A percentile compares a stretch with the other conserved stretches of the same genome.
Conservation (phyloP, 2,888 invertebrate genomes). For the Lumbricus terrestris region DNA sequence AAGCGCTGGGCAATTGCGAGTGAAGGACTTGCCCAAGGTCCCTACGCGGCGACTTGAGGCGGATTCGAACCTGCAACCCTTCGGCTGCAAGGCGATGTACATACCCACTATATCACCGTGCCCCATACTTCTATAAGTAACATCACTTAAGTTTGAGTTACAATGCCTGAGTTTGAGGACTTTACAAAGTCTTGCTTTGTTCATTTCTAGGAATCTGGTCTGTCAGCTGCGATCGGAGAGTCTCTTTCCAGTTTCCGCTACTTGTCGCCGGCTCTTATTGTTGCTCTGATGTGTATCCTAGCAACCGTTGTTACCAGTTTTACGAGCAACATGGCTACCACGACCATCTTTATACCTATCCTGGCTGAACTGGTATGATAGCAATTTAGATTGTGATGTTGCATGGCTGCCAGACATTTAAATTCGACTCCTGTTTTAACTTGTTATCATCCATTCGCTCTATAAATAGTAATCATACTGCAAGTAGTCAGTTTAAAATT, state of each 20-base stretch:
- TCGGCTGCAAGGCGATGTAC: too few relatives aligned
- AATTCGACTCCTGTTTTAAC: background rate
- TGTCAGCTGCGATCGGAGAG: conserved; percentile 49
- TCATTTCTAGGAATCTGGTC: conserved; percentile 46
- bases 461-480: too few relatives aligned
- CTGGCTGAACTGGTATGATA: conserved; percentile 45
- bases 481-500: too few relatives aligned
- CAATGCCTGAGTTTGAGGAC: background rate
- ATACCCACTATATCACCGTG: too few relatives aligned
- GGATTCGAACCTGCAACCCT: too few relatives aligned
- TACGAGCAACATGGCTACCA: conserved; percentile 54
- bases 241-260: conserved; percentile 43
- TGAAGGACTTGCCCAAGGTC: too few relatives aligned
- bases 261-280: conserved; percentile 48
- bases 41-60: too few relatives aligned
- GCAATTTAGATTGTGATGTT: background rate
- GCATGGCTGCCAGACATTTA: background rate
- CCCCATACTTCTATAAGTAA: too few relatives aligned
- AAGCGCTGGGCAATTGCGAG: too few relatives aligned
- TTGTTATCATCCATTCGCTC: too few relatives aligned
- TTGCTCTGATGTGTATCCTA: conserved; percentile 47
- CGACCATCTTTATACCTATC: conserved; percentile 56
- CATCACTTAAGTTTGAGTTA: background rate
- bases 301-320: conserved; percentile 52
- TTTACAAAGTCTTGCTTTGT: too few relatives aligned